Percentiles rank a stretch among this genome's conserved stretches.
Conservation (phyloP, 2,888 invertebrate species). For the Leptura quadrifasciata region DNA sequence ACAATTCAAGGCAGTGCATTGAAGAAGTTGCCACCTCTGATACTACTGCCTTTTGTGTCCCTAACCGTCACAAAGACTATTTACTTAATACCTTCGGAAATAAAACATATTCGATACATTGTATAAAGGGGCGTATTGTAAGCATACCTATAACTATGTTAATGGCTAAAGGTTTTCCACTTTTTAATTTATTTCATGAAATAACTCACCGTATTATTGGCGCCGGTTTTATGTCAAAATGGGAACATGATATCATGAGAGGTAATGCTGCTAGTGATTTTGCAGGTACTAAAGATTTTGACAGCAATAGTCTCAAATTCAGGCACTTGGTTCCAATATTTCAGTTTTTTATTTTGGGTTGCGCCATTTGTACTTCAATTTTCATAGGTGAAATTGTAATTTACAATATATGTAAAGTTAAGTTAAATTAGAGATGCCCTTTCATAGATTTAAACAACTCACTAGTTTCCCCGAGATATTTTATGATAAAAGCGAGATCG, state of each 20-base stretch:
- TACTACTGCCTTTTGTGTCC: background rate
- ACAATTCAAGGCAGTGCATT: background rate
- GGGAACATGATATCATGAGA: slow-evolving; percentile 18
- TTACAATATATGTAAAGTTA: background rate
- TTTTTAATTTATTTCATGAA: background rate
- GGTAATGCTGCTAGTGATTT: background rate
- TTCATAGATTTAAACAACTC: too few relatives aligned
- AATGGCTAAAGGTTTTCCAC: slow-evolving; percentile 32
- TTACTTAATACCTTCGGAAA: background rate
- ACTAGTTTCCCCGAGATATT: too few relatives aligned
- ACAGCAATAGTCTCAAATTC: background rate
- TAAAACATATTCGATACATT: background rate
- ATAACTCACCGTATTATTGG: background rate
- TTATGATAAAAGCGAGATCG: too few relatives aligned
- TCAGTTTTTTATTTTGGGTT: background rate
- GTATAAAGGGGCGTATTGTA: slow-evolving; percentile 9
- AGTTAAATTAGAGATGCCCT: too few relatives aligned
- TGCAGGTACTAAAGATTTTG: background rate
- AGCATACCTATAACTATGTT: slow-evolving; percentile 1
- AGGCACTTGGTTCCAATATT: background rate
- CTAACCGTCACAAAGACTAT: slow-evolving; percentile 9
- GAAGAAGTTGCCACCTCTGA: background rate
- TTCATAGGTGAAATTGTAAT: background rate
- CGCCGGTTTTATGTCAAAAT: slow-evolving; percentile 16
- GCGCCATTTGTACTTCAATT: background rate